Base-by-base conservation (phyloP, 2,888 invertebrate species). In the Ophraella communa region DNA sequence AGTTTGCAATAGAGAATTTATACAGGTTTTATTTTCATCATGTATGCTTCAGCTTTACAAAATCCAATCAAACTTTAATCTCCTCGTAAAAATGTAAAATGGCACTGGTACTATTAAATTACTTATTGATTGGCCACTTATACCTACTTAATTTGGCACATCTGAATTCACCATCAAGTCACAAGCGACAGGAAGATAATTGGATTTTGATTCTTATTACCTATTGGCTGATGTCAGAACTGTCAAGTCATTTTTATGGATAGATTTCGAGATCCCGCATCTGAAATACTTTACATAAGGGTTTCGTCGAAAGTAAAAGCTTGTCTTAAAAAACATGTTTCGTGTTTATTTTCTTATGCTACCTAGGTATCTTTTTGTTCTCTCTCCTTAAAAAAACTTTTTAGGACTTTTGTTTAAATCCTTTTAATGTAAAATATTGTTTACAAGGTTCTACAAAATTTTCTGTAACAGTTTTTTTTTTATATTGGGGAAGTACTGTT, bases 81-180 rank as follows among this genome's bases (percentile, higher is more conserved):
- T 24, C 8, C 14, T 23, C 24, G 27, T 14, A 27, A 27, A 14
- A 51, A 24, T n/a, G 27, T 27, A 33, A 51, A 56, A 51, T 47
- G 35, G 44, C 56, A 58, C 35, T 45, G 18, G 14, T 24, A 33
- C 58, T 65, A 67, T 67, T 67, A 67, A 67, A 67, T 67, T 62
- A 62, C 59, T 61, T 67, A 62, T 67, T 65, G 67, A 67, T 67
- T 67, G 64, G 39, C 62, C 59, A 65, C 65, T 65, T 62, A 65
- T 62, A 62, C 51, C 39, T 62, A 59, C 65, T 57, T 59, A 59
- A 65, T 62, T 59, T 62, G 24, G 35, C 62, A 51, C 54, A 56
- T 56, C 54, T 27, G 54, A 57, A 62, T 56, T 62, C 45, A 45
- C 57, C 35, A 14, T 39, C 47, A 53, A 62, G 57, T 49, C 61